Evolutionary conservation across 2,888 invertebrate genomes (phyloP), one percentile per base, ranked within the genome.

Genomic region (Coenonympha glycerion): DNA sequence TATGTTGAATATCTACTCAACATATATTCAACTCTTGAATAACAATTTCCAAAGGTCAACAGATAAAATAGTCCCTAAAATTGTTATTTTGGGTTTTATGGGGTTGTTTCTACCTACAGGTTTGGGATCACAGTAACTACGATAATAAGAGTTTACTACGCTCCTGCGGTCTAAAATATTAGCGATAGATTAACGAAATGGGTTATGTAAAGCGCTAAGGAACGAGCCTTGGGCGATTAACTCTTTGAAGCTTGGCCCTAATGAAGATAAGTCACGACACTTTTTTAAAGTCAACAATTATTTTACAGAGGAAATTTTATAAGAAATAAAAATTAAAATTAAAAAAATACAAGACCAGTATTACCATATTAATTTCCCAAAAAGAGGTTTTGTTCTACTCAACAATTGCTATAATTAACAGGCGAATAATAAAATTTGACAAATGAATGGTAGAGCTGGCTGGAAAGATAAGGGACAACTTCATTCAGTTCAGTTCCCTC

Each of bases 251-350:
- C 16, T 9, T 11, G 18, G n/a, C 6, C 34, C 9, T 18, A 9
- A 34, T 34, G 36, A n/a, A 36, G 19, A 36, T 36, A 19, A 15
- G 19, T 19, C 19, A 36, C 36, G 36, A 19, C 36, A 36, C 36
- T 19, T 5, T 6, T 19, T 6, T n/a, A 15, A 19, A 19, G 36
- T 19, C 3, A 19, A 18, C 19, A 15, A n/a, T 36, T 18, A 5
- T 5, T 19, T 36, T 19, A 6, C 34, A 19, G 16, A 4, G 8
- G 18, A 5, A 34, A 34, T 5, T 34, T 34, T 9, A 16, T 18
- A 13, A n/a, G 6, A 31, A 15, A 2, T 6, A 2, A 11, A 30
- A 13, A 11, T 30, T 6, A 28, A 11, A 15, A 15, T 24, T 24
- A 24, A 6, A 30, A 30, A 1, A 30, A 13, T 13, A 30, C 6